phyloP scores from a whole-genome alignment of 2,888 invertebrate species.

The Mimumesa dahlbomi region DNA sequence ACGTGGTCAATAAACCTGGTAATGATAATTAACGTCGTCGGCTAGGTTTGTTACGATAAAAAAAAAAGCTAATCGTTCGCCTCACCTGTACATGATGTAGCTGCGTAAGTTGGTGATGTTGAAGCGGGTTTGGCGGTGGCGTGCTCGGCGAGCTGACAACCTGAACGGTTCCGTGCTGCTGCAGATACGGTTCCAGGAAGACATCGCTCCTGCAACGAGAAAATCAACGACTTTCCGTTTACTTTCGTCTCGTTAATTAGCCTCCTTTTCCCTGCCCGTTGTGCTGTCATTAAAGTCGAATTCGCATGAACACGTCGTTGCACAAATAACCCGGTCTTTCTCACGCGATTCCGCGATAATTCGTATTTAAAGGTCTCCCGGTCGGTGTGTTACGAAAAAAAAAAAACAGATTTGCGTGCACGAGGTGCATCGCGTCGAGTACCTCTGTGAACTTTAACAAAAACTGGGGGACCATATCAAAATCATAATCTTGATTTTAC shows the following conservation, averaged over 20 bases:
- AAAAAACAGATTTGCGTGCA: too few species aligned
- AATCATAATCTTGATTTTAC: too few species aligned
- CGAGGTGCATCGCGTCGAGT: too few species aligned
- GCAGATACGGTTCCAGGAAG: conserved; percentile 88
- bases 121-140: conserved; percentile 77
- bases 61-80: too few species aligned
- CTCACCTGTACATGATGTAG: conserved; percentile 81
- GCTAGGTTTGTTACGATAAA: too few species aligned
- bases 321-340: conserved; percentile 12
- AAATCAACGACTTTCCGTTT: conserved; percentile 30
- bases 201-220: conserved; percentile 86
- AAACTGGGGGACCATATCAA: too few species aligned
- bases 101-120: conserved; percentile 82
- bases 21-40: too few species aligned
- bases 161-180: conserved; percentile 79
- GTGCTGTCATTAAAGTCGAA: background rate
- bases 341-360: conserved; percentile 11
- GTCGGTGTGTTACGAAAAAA: too few species aligned
- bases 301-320: background rate
- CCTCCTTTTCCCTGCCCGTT: background rate
- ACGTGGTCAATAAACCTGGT: too few species aligned
- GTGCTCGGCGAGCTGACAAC: conserved; percentile 78
- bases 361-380: background rate
- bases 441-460: too few species aligned
- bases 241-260: conserved; percentile 30